Evolutionary conservation across 2,797 vertebrate species (phyloP).

Genomic region (Halcyon badia): DNA sequence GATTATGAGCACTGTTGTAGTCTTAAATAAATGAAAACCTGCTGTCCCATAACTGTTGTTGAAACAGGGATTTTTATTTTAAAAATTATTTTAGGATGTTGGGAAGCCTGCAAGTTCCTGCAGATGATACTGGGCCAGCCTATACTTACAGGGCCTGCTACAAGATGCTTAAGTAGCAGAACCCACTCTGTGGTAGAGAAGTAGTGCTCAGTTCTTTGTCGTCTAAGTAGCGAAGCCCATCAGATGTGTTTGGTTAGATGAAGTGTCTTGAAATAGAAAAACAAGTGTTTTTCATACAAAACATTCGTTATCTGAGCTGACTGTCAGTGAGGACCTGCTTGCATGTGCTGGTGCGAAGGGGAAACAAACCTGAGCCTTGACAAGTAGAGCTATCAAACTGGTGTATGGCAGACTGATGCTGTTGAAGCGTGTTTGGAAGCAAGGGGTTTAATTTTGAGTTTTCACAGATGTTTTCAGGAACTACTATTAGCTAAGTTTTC

Average conservation of each 20-base stretch:
- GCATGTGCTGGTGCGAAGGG: neutral
- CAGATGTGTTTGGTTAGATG: neutral
- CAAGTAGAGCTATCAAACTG: neutral
- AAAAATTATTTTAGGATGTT: neutral
- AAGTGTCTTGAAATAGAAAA: neutral
- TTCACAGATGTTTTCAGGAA: neutral
- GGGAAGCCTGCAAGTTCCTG: neutral
- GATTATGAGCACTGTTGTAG: neutral
- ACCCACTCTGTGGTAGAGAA: neutral
- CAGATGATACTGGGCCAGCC: fast-evolving
- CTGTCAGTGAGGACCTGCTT: neutral
- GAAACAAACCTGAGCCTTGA: neutral
- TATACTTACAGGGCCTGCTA: neutral
- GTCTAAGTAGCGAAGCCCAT: neutral
- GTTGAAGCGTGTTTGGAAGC: neutral
- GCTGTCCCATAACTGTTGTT: neutral
- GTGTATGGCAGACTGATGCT: neutral
- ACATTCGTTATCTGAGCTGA: neutral
- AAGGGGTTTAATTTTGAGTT: neutral
- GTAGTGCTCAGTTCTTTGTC: neutral
- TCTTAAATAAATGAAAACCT: neutral
- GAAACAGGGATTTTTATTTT: neutral
- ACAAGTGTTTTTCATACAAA: neutral
- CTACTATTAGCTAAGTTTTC: neutral
- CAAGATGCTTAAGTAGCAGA: neutral